These are phyloP conservation scores for Oligia fasciuncula DNA, from an alignment of 2,888 invertebrate species.

Conservation along the genomic window DNA sequence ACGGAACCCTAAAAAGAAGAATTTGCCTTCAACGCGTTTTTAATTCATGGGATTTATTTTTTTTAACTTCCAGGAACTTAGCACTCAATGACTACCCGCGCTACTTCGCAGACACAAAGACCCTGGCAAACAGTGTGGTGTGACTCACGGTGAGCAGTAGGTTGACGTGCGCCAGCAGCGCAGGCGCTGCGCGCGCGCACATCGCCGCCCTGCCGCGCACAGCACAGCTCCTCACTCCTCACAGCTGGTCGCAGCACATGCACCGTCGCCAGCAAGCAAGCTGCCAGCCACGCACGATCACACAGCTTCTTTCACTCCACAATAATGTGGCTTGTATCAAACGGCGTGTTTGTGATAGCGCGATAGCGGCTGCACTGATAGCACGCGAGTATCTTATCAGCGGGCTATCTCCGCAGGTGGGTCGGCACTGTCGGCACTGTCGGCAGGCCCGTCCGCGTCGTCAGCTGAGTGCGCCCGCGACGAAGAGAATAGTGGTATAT, in stretches of 20 bases:
- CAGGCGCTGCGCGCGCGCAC: constrained; percentile 69
- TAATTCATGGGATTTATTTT: not conserved
- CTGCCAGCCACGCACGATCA: not conserved
- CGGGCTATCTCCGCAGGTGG: constrained; percentile 38
- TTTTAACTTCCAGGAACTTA: not conserved
- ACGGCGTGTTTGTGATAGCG: constrained; percentile 32
- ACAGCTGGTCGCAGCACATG: not conserved
- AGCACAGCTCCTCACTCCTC: constrained; percentile 1
- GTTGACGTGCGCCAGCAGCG: constrained; percentile 79
- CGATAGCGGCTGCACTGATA: constrained; percentile 39
- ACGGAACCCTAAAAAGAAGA: too few relatives aligned
- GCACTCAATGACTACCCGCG: too few relatives aligned
- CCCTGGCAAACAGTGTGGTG: not conserved
- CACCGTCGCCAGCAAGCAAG: not conserved
- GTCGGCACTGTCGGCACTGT: constrained; percentile 5
- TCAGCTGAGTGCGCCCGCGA: not conserved
- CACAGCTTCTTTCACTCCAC: constrained; percentile 9
- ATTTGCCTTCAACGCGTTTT: not conserved
- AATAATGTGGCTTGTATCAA: constrained; percentile 24
- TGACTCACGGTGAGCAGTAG: constrained; percentile 80
- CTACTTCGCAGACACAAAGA: not conserved
- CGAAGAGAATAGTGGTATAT: not conserved
- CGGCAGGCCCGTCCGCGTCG: constrained; percentile 14
- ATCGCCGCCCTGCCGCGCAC: constrained; percentile 32
- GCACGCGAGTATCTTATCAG: constrained; percentile 43